Evolutionary conservation across 1,140 invertebrate genomes (phyloP), one percentile per base, ranked within the genome.

Genomic region (Halyomorpha halys): DNA sequence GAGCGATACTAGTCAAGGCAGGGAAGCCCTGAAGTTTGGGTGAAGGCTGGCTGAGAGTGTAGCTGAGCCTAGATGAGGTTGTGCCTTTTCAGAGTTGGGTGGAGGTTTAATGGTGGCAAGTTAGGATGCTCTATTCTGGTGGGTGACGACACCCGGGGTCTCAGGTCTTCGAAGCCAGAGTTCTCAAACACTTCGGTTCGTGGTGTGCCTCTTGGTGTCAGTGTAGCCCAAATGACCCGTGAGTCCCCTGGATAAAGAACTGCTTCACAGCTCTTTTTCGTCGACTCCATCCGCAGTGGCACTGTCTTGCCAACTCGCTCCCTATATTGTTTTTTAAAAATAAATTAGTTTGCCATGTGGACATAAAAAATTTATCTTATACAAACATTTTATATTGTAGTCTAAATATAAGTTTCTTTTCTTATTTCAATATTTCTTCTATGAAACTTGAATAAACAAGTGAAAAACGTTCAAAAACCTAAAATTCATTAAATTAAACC

Each of bases 61-160:
- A 49, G 47, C 47, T 49, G 47, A 19, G 53, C 19, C 53, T 56
- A 56, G 18, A 56, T 56, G 53, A 49, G 47, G 47, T 49, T 49
- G 5, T 49, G 61, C 30, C 61, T 4, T 16, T n/a, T 18, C 0
- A 62, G 39, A n/a, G 44, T 63, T 11, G 84, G 84, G 70, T 87
- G 83, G 3, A 88, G 76, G 71, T 89, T 88, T 18, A 89, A 70
- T 5, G 86, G 86, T 3, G 82, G 86, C 51, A 90, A 75, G 74
- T 90, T 90, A 0, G 86, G 87, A 70, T 88, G 81, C 70, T 90
- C 87, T 68, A 89, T 88, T 67, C 85, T 79, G 1, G 86, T 89
- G 0, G 88, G 86, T 1, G 86, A 87, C 14, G 87, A 87, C 0
- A 90, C 45, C 53, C 51, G 47, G 19, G 45, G 23, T 39, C 62